Base-by-base conservation (phyloP, 2,888 invertebrate species). In the Tetanocera ferruginea region DNA sequence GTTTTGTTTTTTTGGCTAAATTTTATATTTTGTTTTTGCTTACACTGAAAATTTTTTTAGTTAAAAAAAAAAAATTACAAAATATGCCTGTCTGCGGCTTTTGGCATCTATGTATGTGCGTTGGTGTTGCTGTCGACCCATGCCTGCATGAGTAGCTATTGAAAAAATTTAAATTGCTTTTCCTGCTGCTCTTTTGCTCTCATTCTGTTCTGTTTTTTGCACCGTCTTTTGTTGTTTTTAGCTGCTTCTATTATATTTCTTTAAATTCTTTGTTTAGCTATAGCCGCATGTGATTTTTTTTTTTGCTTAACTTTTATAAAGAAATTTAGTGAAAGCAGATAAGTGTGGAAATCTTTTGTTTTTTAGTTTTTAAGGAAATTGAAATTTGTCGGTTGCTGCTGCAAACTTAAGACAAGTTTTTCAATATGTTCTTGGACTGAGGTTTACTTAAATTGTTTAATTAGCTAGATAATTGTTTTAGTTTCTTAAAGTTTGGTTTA, bases 111-210 rank as follows among this genome's bases (percentile, higher is more conserved):
- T 31, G 31, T 64, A 28, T 31, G 31, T 64, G 3, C n/a, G 11
- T 28, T 64, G n/a, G 11, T 25, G 23, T 11, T 19, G n/a, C 19
- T 23, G 11, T 60, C 28, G 19, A 60, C 28, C 4, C 19, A 5
- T 60, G 23, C 57, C 19, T 60, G n/a, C 19, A 8, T 28, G 3
- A 60, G 57, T 28, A 23, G 23, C 57, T 25, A 25, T 60, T 60
- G 14, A 8, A 23, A 64, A 28, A 34, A 31, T 64, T 64, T 31
- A 64, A 64, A 64, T 64, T 64, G 64, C 64, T 64, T 64, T 31
- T 64, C 64, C 64, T 31, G 64, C 31, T 28, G 55, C n/a, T 49
- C 49, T n/a, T 55, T n/a, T 55, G 2, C 55, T 55, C 23, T n/a
- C 55, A 23, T 55, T 55, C 55, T 1, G 2, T 0, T 25, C 25